Conservation (phyloP, 2,888 invertebrate species). For the Desoria tigrina region DNA sequence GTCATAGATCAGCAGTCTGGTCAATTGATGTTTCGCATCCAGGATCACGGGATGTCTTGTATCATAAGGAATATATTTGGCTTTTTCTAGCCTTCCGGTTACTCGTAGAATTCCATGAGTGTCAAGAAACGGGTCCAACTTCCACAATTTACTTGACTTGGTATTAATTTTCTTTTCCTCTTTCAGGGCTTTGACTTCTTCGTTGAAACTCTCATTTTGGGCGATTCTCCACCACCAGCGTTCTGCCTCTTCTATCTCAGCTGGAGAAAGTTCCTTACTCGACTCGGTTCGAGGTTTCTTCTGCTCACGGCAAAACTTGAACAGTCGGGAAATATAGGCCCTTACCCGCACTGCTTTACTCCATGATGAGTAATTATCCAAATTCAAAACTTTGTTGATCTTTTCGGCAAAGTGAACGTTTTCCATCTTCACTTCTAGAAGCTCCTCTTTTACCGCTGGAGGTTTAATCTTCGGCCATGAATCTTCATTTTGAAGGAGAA, state of each 20-base stretch:
- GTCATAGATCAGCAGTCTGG: conserved; percentile 6
- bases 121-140: conserved; percentile 17
- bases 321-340: background rate
- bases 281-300: background rate
- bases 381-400: background rate
- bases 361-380: background rate
- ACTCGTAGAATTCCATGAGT: conserved; percentile 2
- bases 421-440: no score
- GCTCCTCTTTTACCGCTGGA: background rate
- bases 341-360: background rate
- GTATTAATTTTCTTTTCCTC: background rate
- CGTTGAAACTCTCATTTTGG: conserved; percentile 18
- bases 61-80: background rate
- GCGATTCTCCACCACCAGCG: background rate
- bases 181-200: conserved; percentile 12
- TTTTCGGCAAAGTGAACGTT: no score
- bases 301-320: no score
- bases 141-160: background rate
- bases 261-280: background rate
- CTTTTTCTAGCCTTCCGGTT: background rate
- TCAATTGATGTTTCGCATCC: conserved; percentile 18
- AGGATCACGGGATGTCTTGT: conserved; percentile 23
- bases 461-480: conserved; percentile 45
- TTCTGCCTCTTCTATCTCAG: conserved; percentile 4
- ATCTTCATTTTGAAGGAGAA: conserved; percentile 23